Evolutionary conservation across 2,888 invertebrate genomes (phyloP), one percentile per base, ranked within the genome.

Genomic region (Coecobrya sp.): DNA sequence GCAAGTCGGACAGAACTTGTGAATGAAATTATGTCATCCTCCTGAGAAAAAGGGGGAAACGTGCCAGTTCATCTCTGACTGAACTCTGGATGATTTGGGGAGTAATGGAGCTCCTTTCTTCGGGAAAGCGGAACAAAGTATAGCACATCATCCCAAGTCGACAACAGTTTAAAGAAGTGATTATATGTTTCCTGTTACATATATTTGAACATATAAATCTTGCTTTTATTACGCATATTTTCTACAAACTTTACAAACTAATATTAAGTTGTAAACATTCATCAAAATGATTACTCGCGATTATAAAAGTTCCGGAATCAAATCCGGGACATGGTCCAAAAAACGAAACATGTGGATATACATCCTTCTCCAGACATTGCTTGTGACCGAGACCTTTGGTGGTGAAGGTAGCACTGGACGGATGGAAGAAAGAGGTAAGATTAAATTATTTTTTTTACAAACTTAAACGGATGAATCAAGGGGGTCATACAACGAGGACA

Each of bases 391-490:
- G 10, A 30, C 30, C 16, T 30, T 70, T 65, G 86, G 55, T 27
- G 87, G 27, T 1, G 82, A 91, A 52, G 90, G 87, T 19, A 76
- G 76, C 52, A 94, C 94, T 82, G 94, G 94, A 86, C 85, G 94
- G 55, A 91, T 94, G 92, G 94, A 94, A 88, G 94, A 94, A 92
- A 52, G 94, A 94, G 94, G 94, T 94, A 93, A 86, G 84, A n/a
- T n/a, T n/a, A 13, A 49, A 13, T 7, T 7, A 49, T 55, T n/a
- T 55, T 55, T 55, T 10, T 55, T 55, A 5, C 1, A 55, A 55
- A 36, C 36, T 7, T 7, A 36, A 2, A 36, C 36, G 7, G 7
- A 7, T 36, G 2, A 36, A 36, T 36, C 7, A 36, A 36, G 36
- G 36, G 7, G 7, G 36, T n/a, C n/a, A n/a, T n/a, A n/a, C n/a